Evolutionary conservation across 2,113 vertebrate species (phyloP).

Genomic region (Brachionichthys hirsutus): DNA sequence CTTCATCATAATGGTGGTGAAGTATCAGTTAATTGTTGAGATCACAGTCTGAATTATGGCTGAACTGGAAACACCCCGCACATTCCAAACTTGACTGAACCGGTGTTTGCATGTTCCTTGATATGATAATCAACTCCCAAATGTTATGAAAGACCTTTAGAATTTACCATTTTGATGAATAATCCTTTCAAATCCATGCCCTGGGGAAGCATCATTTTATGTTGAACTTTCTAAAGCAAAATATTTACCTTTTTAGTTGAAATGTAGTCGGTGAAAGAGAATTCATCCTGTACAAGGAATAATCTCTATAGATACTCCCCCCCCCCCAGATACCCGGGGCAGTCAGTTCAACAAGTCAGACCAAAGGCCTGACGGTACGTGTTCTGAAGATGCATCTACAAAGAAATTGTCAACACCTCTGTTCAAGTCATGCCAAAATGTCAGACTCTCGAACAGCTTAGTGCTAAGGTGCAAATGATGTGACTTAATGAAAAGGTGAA

Average conservation of each 20-base stretch:
- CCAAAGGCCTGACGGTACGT: no score
- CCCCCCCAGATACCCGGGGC: no score
- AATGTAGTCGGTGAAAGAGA: no score
- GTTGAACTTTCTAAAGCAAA: neutral
- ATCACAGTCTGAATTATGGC: constrained; percentile 17
- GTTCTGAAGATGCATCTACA: no score
- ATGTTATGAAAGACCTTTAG: constrained; percentile 30
- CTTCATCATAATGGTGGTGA: neutral
- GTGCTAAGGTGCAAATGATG: no score
- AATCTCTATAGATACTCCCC: no score
- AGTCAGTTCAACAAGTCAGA: no score
- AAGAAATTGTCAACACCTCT: no score
- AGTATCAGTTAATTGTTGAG: constrained; percentile 9
- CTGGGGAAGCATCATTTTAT: constrained; percentile 7
- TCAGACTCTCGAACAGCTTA: no score
- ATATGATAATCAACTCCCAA: constrained; percentile 21
- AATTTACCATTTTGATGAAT: constrained; percentile 20
- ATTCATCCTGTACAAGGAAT: no score
- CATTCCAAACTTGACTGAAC: constrained; percentile 52
- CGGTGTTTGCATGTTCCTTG: constrained; percentile 50
- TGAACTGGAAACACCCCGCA: constrained; percentile 29
- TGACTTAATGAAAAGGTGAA: no score
- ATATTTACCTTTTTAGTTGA: neutral
- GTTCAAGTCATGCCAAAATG: no score
- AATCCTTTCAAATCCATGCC: constrained; percentile 20